Evolutionary conservation across 2,113 vertebrate genomes (phyloP).

Genomic region (Syngnathus floridae): DNA sequence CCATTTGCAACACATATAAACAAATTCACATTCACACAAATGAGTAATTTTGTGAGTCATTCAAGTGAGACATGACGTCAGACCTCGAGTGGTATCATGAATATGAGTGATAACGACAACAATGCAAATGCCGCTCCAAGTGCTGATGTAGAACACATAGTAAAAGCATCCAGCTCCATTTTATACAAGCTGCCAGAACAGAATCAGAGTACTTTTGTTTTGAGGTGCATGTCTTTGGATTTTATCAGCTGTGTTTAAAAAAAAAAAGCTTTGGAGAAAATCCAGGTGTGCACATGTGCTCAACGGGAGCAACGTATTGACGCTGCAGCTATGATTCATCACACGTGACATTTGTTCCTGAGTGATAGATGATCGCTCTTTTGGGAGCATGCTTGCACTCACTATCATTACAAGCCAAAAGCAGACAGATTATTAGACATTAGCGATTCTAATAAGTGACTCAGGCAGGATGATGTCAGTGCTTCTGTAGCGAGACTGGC

Average conservation of each 20-base stretch:
- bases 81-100: no score
- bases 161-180: not conserved
- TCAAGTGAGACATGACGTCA: no score
- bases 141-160: not conserved
- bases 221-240: not conserved
- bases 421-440: constrained; percentile 36
- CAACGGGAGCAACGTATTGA: constrained; percentile 10
- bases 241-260: not conserved
- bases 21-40: no score
- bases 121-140: not conserved
- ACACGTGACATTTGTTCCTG: constrained; percentile 49
- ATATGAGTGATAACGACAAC: no score
- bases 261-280: not conserved
- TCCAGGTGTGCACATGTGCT: constrained; percentile 9
- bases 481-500: constrained; percentile 30
- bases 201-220: not conserved
- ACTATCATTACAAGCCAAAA: constrained; percentile 26
- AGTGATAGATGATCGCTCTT: constrained; percentile 27
- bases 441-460: constrained; percentile 37
- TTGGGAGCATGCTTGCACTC: constrained; percentile 8
- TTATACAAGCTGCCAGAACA: not conserved
- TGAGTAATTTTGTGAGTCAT: no score
- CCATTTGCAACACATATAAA: no score
- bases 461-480: constrained; percentile 55
- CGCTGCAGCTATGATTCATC: constrained; percentile 37